Evolutionary conservation across 2,113 vertebrate species (phyloP).

Genomic region (Brienomyrus brachyistius): DNA sequence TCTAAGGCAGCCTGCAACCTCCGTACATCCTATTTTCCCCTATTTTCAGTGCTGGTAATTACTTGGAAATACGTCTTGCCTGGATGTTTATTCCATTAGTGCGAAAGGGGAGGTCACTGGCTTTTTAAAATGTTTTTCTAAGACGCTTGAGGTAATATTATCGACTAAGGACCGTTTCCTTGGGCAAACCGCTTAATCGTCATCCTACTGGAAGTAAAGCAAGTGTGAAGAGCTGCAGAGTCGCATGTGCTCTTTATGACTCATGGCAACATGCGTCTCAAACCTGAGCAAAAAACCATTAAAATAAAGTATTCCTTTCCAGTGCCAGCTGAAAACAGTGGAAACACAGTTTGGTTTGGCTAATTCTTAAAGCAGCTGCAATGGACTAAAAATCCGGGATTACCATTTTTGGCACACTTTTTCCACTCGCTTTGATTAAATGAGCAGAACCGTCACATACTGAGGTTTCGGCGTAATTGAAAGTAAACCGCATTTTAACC

Average conservation of each 20-base stretch:
- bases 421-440: constrained; percentile 1
- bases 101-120: background rate
- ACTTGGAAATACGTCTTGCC: background rate
- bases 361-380: constrained; percentile 16
- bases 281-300: constrained; percentile 13
- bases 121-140: constrained; percentile 3
- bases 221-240: constrained; percentile 1
- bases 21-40: background rate
- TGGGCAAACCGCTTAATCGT: constrained; percentile 1
- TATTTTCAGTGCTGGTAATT: constrained; percentile 1
- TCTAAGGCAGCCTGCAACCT: background rate
- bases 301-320: constrained; percentile 13
- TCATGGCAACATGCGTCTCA: background rate
- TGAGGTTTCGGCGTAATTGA: background rate
- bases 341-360: constrained; percentile 13
- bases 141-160: constrained; percentile 6
- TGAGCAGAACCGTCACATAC: background rate
- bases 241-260: constrained; percentile 9
- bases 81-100: constrained; percentile 11
- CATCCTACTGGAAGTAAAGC: background rate
- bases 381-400: constrained; percentile 13
- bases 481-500: background rate
- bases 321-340: constrained; percentile 9
- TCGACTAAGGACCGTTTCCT: background rate
- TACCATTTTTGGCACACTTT: constrained; percentile 7